A percentile compares a stretch with the other conserved stretches of the same genome.
These are phyloP conservation scores for Agelastica alni DNA, from an alignment of 2,888 invertebrate species.

Conservation along the genomic window DNA sequence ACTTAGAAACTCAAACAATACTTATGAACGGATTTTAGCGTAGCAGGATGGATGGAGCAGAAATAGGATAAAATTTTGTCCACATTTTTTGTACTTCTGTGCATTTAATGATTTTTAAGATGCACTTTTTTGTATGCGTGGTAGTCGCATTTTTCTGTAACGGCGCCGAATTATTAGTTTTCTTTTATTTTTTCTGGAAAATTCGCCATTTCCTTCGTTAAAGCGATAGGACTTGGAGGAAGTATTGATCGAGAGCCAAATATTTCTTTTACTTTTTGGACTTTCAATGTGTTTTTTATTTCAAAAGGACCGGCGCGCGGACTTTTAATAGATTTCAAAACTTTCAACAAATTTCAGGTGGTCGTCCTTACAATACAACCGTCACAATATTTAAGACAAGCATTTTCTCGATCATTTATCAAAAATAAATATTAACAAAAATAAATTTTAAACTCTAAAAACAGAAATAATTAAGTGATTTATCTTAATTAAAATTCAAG, in stretches of 20 bases:
- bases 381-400: too few species aligned
- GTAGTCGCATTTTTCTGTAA: conserved; percentile 53
- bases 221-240: conserved; percentile 30
- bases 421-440: too few species aligned
- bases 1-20: conserved; percentile 28
- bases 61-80: too few species aligned
- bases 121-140: conserved; percentile 57
- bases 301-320: not conserved
- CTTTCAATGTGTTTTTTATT: conserved; percentile 7
- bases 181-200: conserved; percentile 47
- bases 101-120: conserved; percentile 58
- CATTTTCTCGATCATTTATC: too few species aligned
- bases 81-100: conserved; percentile 6
- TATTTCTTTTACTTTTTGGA: conserved; percentile 4
- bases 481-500: too few species aligned
- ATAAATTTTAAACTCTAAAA: too few species aligned
- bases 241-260: conserved; percentile 32
- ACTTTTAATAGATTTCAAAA: too few species aligned
- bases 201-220: conserved; percentile 44
- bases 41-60: not conserved
- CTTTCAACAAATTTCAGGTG: too few species aligned
- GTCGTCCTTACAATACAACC: too few species aligned
- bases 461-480: too few species aligned
- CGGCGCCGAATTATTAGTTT: conserved; percentile 53
- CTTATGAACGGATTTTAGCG: conserved; percentile 23